phyloP scores from a whole-genome alignment of 2,888 invertebrate genomes.

The Meiosimyza decipiens region DNA sequence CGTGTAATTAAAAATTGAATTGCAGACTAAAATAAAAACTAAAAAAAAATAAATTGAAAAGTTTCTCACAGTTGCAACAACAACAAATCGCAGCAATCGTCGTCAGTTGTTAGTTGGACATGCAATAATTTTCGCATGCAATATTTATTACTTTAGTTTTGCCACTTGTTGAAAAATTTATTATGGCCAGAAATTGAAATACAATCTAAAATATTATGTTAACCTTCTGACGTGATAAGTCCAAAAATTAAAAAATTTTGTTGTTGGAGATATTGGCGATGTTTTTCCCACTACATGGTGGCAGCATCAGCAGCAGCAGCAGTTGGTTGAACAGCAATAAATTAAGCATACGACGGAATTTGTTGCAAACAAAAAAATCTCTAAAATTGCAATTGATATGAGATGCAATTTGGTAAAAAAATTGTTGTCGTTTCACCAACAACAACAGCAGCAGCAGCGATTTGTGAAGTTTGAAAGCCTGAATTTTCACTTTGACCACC shows the following conservation, averaged over 20 bases:
- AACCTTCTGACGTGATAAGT: constrained; percentile 28
- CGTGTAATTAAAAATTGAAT: constrained; percentile 30
- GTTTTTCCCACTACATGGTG: not conserved
- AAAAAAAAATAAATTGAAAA: not conserved
- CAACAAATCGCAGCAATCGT: not conserved
- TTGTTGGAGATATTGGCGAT: not conserved
- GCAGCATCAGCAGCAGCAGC: not conserved
- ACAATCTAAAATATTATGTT: constrained; percentile 33
- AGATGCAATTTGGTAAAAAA: too few relatives aligned
- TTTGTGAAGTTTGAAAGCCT: too few relatives aligned
- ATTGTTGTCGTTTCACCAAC: too few relatives aligned
- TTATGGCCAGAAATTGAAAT: constrained; percentile 19
- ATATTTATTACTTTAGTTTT: constrained; percentile 30
- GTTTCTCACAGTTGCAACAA: not conserved
- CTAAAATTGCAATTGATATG: not conserved
- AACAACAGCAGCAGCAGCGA: too few relatives aligned
- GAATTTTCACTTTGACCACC: too few relatives aligned
- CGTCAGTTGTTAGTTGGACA: not conserved
- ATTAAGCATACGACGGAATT: not conserved
- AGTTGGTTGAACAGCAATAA: not conserved
- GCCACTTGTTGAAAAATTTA: constrained; percentile 22
- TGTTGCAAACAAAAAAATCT: constrained; percentile 2
- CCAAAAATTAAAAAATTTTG: not conserved
- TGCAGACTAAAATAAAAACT: not conserved
- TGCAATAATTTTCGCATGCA: constrained; percentile 13